A percentile compares a stretch with the other conserved stretches of the same genome.
phyloP scores from a whole-genome alignment of 2,888 invertebrate species.

The Troilus luridus region DNA sequence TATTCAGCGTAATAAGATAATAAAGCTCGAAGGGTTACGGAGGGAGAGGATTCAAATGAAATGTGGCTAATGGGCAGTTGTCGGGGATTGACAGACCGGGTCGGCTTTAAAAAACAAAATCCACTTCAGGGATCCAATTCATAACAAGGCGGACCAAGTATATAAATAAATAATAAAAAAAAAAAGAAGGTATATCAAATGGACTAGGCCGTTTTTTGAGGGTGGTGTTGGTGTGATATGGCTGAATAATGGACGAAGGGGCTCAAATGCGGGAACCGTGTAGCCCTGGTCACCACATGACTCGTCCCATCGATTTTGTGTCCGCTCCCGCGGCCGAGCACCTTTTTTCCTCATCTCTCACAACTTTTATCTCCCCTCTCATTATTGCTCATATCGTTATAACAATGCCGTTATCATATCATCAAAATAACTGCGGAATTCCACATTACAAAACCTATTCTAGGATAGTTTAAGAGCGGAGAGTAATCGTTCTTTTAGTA shows the following conservation, averaged over 20 bases:
- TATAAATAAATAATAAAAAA: slow-evolving; percentile 58
- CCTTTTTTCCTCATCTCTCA: slow-evolving; percentile 46
- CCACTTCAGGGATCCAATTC: slow-evolving; percentile 57
- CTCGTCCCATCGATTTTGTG: slow-evolving; percentile 64
- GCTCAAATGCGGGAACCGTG: slow-evolving; percentile 65
- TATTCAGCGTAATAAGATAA: background rate
- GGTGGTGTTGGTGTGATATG: slow-evolving; percentile 61
- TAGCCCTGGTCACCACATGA: slow-evolving; percentile 64
- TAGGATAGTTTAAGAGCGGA: background rate
- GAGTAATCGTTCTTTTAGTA: background rate
- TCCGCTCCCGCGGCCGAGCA: slow-evolving; percentile 48
- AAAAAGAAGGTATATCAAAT: slow-evolving; percentile 51
- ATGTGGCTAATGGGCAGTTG: slow-evolving; percentile 52
- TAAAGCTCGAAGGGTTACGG: background rate
- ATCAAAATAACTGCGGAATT: background rate
- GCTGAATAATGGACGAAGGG: slow-evolving; percentile 63
- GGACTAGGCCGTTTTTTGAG: slow-evolving; percentile 48
- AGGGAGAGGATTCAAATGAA: background rate
- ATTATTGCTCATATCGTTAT: background rate
- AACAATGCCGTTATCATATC: background rate
- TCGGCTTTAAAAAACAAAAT: slow-evolving; percentile 54
- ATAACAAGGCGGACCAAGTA: slow-evolving; percentile 55
- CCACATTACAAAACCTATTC: background rate
- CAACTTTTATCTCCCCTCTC: slow-evolving; percentile 53
- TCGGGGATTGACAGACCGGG: slow-evolving; percentile 40